Percentiles rank a stretch among this genome's conserved stretches.
These are phyloP conservation scores for Zaprionus gabonicus DNA, from an alignment of 1,140 invertebrate species.

Conservation along the genomic window DNA sequence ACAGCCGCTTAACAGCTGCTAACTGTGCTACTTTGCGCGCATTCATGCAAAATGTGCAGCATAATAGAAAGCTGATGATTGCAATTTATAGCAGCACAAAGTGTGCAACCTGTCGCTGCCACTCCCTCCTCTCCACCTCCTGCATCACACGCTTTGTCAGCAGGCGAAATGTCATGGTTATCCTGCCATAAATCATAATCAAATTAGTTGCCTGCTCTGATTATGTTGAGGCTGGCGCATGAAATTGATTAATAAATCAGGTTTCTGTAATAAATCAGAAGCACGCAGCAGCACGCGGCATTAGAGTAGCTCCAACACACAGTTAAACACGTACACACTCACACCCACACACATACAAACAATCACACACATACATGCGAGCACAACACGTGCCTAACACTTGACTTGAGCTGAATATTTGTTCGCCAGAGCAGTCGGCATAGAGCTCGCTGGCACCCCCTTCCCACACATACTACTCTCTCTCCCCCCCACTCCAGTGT, in stretches of 20 bases:
- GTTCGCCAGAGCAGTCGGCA: not conserved
- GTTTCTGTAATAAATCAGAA: conserved; percentile 64
- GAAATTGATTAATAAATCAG: conserved; percentile 77
- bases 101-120: conserved; percentile 18
- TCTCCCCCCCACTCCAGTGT: no score
- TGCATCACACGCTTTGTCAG: conserved; percentile 18
- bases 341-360: not conserved
- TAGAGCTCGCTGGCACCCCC: not conserved
- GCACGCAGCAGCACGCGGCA: conserved; percentile 8
- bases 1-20: conserved; percentile 10
- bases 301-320: conserved; percentile 2
- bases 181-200: conserved; percentile 73
- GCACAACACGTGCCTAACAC: conserved; percentile 35
- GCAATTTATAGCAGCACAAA: conserved; percentile 47
- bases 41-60: conserved; percentile 21
- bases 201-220: conserved; percentile 60
- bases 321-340: not conserved
- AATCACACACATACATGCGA: not conserved
- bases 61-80: conserved; percentile 42
- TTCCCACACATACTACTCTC: not conserved
- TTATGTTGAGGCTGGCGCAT: conserved; percentile 65
- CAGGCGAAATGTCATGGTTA: conserved; percentile 36
- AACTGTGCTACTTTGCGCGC: conserved; percentile 15
- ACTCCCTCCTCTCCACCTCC: no score
- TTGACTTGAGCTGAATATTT: conserved; percentile 28